Base-by-base conservation (phyloP, 2,113 vertebrate species). In the Austrofundulus limnaeus region DNA sequence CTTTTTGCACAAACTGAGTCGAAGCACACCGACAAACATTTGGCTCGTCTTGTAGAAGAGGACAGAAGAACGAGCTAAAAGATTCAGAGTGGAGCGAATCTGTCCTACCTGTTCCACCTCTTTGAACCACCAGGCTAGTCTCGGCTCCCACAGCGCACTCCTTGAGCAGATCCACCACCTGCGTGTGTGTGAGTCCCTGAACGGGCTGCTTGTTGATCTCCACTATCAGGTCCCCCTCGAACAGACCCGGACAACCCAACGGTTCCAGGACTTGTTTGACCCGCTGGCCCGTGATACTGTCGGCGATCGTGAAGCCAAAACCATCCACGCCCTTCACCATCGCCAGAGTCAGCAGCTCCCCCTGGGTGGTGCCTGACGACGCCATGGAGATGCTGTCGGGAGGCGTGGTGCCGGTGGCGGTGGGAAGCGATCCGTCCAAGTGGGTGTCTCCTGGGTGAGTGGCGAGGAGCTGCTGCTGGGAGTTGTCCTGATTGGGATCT, bases 111-210 rank as follows among this genome's bases (percentile, higher is more conserved):
- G 85, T 48, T 20, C 94, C 95, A 75, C 95, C 95, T 91, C 97
- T 95, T 88, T 97, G 96, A 72, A 99, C 94, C 90, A 96, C 90
- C 92, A 99, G 90, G 81, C 92, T 93, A 78, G 95, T 94, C 89
- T 98, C 95, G 2, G 92, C 91, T 87, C 96, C 96, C 63, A 98
- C 89, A 14, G 93, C 91, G 78, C 96, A 97, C 89, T 99, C 96
- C 91, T 99, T 99, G 55, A 99, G 95, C 83, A 97, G 94, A 90
- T 99, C 96, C 94, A 99, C 97, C 88, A 99, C 97, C 92, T 98
- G 96, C 31, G 93, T 91, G 93, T 99, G 97, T 77, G 92, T 93
- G 90, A 97, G 89, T 82, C 93, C 95, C 85, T 95, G 94, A 82
- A 96, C 96, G 54, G 92, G 93, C 86, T 95, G 95, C 91, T 96